Conservation (phyloP, 2,113 vertebrate species). For the Campylomormyrus numenius region DNA sequence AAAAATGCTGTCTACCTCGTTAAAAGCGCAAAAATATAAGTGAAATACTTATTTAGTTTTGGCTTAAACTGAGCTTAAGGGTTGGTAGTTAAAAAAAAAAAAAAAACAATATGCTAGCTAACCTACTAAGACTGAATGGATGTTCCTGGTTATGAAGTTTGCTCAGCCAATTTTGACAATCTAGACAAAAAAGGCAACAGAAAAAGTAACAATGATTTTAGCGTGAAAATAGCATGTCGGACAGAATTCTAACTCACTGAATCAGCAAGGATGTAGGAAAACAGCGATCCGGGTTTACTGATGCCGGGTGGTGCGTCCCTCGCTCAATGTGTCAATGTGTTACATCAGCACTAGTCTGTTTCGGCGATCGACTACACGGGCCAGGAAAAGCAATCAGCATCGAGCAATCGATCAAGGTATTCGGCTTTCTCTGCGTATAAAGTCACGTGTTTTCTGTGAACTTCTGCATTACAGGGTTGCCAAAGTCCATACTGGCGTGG, state of each 20-base stretch:
- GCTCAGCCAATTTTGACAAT: not conserved
- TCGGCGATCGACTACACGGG: conserved; percentile 31
- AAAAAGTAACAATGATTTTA: not conserved
- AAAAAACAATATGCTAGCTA: not conserved
- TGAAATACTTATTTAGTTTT: not conserved
- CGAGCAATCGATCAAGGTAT: not conserved
- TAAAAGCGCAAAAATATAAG: not conserved
- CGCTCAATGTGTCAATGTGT: conserved; percentile 36
- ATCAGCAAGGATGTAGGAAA: not conserved
- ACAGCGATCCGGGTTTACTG: not conserved
- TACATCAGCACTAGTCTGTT: conserved; percentile 56
- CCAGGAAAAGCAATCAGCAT: conserved; percentile 23
- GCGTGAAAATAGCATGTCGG: not conserved
- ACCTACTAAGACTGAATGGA: not conserved
- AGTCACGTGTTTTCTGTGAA: not conserved
- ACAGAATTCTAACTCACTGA: not conserved
- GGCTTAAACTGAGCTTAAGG: not conserved
- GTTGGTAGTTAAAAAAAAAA: not conserved
- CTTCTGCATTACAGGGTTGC: too few species aligned
- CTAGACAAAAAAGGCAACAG: not conserved
- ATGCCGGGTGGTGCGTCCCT: not conserved
- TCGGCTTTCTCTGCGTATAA: not conserved
- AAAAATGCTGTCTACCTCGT: not conserved
- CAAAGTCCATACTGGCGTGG: too few species aligned
- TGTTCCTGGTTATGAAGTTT: not conserved